Evolutionary conservation across 2,888 invertebrate genomes (phyloP), one percentile per base, ranked within the genome.

Genomic region (Nesidiocoris tenuis): DNA sequence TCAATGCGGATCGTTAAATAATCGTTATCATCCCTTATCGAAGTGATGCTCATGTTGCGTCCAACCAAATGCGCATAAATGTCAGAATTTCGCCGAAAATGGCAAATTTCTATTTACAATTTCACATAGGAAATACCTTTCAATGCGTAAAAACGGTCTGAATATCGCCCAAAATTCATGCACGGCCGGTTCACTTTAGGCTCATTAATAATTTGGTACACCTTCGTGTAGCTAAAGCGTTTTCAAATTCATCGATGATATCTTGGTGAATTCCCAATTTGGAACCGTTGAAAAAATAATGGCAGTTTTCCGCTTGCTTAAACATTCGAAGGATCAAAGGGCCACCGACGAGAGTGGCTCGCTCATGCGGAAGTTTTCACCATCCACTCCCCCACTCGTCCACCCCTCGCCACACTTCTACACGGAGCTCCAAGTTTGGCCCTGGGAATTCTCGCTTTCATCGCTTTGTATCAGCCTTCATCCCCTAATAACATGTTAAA

Each of bases 311-410:
- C 24, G 57, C 70, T 70, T 70, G 59, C 70, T 57, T 70, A 59
- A 70, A 70, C 70, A 70, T 70, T 59, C 59, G 70, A 39, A 59
- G 70, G 70, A 59, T 70, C 70, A 70, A 70, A 70, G 70, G 55
- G 25, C 39, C 39, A 39, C 39, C 39, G 18, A 17, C n/a, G 22
- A 23, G 59, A 55, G 70, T 1, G 21, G 24, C 17, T 17, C n/a
- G 70, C 70, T 70, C 70, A 59, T 23, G 70, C 59, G 61, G 70
- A 70, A 70, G 24, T 57, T 68, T 63, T 17, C 63, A 18, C 63
- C n/a, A 7, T 18, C 19, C n/a, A 59, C 59, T 18, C n/a, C 19
- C 59, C 59, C 55, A 54, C n/a, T n/a, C n/a, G n/a, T 18, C n/a
- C 19, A 3, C 59, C 39, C 39, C 12, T 12, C 39, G 12, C 3